Base-by-base conservation (phyloP, 2,797 vertebrate genomes). In the Adrianichthys oophorus region DNA sequence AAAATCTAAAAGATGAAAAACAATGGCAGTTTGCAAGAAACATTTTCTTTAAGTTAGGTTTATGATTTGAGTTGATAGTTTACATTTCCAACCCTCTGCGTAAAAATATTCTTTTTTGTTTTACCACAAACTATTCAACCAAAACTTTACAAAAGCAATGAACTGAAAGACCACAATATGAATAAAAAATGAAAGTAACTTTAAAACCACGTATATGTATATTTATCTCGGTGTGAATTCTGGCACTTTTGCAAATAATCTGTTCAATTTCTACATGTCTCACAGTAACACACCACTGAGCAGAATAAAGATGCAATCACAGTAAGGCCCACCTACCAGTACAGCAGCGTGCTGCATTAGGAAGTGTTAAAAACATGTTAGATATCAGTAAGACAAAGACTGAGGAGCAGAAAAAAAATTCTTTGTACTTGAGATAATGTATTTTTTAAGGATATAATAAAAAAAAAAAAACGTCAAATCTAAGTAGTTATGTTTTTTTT, bases 341-440 rank as follows among this genome's bases (percentile, higher is more conserved):
- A 92, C 70, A 92, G 85, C 88, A 93, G 92, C 92, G 91, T 93
- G 92, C 92, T 93, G 92, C 92, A 52, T 91, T 89, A 86, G 86
- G 85, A 80, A 90, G 89, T 51, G 87, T 90, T 79, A 90, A 76
- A 91, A 83, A 84, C 87, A 68, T 57, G 78, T 90, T 90, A 92
- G 82, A 91, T 76, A 80, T 74, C 15, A 71, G 80, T 71, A 77
- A 79, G 26, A 76, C 66, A 85, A 64, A 56, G 62, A 68, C 65
- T 7, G 68, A 74, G 62, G 56, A 82, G 68, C 46, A 83, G 51
- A 72, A 74, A 81, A 37, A 29, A 21, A 21, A 21, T 21, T 29
- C 6, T 26, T 26, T 26, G 4, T 26, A 26, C 4, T 4, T 1
- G 6, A 29, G 26, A 29, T 5, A 7, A 29, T 29, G 7, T 6